Percentiles rank a stretch among this genome's conserved stretches.
These are phyloP conservation scores for Bembecia ichneumoniformis DNA, from an alignment of 2,888 invertebrate genomes.

Conservation along the genomic window DNA sequence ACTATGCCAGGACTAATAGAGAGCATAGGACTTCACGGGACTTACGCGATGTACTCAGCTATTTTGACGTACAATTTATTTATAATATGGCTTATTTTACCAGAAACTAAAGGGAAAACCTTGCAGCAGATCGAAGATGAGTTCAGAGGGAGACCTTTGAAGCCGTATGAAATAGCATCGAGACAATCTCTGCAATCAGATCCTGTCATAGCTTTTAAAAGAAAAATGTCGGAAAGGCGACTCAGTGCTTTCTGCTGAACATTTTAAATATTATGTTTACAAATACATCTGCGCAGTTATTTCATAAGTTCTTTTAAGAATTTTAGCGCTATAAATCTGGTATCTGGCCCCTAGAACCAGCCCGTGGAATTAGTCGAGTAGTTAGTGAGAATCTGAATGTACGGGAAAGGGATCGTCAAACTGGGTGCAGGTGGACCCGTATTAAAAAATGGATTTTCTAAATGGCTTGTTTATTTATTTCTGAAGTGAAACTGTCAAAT, in stretches of 20 bases:
- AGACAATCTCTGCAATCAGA: slow-evolving; percentile 32
- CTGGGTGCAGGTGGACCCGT: too few species aligned
- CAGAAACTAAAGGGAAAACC: slow-evolving; percentile 77
- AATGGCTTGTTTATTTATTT: too few species aligned
- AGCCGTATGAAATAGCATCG: slow-evolving; percentile 28
- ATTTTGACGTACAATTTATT: slow-evolving; percentile 62
- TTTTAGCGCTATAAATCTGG: too few species aligned
- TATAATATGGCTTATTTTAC: slow-evolving; percentile 69
- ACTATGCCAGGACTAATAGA: slow-evolving; percentile 68
- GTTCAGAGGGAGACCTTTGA: slow-evolving; percentile 44
- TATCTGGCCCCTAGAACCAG: too few species aligned
- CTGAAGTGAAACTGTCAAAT: too few species aligned
- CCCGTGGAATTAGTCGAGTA: too few species aligned
- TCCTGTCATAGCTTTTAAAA: slow-evolving; percentile 30
- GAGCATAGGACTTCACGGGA: slow-evolving; percentile 62
- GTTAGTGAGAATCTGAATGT: too few species aligned
- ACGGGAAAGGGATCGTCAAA: too few species aligned
- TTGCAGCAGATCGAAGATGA: slow-evolving; percentile 76
- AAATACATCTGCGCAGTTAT: too few species aligned
- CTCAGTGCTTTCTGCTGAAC: slow-evolving; percentile 18
- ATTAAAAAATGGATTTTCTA: too few species aligned
- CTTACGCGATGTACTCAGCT: slow-evolving; percentile 71
- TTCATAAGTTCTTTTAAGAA: too few species aligned
- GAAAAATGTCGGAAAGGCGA: slow-evolving; percentile 29
- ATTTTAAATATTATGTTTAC: neutral